A percentile compares a stretch with the other conserved stretches of the same genome.
phyloP scores from a whole-genome alignment of 23 tunicate genomes.

The Ciona savignyi region DNA sequence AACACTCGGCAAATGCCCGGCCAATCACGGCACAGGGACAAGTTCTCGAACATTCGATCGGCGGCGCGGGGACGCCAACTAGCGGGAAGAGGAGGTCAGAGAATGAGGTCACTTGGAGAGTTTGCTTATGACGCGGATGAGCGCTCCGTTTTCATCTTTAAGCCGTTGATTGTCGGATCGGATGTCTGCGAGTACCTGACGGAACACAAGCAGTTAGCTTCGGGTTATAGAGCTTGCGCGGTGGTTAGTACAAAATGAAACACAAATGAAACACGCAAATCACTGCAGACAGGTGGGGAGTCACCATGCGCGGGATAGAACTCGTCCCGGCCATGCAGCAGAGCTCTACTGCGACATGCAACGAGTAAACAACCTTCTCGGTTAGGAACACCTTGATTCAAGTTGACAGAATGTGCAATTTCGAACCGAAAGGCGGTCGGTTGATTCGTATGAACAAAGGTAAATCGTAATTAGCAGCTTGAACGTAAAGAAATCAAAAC shows the following conservation, averaged over 20 bases:
- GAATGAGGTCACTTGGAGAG: slow-evolving; percentile 65
- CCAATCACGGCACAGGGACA: neutral
- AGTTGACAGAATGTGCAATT: no score
- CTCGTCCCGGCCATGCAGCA: no score
- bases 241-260: neutral
- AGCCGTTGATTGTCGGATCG: slow-evolving; percentile 79
- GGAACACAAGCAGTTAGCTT: no score
- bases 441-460: no score
- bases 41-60: neutral
- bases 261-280: neutral
- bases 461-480: neutral
- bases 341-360: no score
- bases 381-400: no score
- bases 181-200: slow-evolving; percentile 64
- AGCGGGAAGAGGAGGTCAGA: neutral
- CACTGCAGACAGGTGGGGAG: neutral
- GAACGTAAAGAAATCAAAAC: neutral
- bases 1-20: neutral
- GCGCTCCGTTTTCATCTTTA: slow-evolving; percentile 93
- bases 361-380: no score
- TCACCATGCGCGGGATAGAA: no score
- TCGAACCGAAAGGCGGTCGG: no score
- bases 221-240: no score
- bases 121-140: slow-evolving; percentile 94
- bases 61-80: neutral